These are phyloP conservation scores for Sinocyclocheilus anshuiensis DNA, from an alignment of 2,113 vertebrate species.

Conservation along the genomic window DNA sequence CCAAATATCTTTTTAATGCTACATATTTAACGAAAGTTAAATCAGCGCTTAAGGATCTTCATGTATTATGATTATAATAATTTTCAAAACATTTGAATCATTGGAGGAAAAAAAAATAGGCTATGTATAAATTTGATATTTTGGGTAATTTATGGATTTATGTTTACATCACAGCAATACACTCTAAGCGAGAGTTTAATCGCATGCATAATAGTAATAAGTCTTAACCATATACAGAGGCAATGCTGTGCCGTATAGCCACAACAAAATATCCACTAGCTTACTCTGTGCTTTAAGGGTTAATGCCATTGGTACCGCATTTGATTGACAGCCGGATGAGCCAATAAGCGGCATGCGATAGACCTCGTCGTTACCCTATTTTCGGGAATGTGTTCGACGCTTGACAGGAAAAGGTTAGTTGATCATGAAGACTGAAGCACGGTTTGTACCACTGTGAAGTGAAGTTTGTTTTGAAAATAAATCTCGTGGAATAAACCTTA, in stretches of 20 bases:
- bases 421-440: constrained; percentile 13
- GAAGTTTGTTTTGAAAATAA: constrained; percentile 22
- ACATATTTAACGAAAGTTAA: neutral
- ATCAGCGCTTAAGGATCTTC: too few relatives aligned
- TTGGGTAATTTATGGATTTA: neutral
- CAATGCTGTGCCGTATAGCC: neutral
- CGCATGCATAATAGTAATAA: neutral
- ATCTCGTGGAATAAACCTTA: neutral
- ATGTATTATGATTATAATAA: neutral
- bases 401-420: constrained; percentile 75
- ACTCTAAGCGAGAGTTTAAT: neutral
- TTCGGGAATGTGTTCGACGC: constrained; percentile 73
- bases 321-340: constrained; percentile 57
- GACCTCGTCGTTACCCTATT: constrained; percentile 56
- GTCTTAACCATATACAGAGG: neutral
- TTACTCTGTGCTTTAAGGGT: constrained; percentile 5
- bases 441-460: neutral
- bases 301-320: neutral
- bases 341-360: constrained; percentile 64
- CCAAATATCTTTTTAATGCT: neutral
- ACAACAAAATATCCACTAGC: neutral
- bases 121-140: neutral
- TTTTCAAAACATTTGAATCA: neutral
- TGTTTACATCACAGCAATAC: neutral
- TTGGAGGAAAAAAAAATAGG: too few relatives aligned